Conservation (phyloP, 2,888 invertebrate species). For the Thymelicus lineola region DNA sequence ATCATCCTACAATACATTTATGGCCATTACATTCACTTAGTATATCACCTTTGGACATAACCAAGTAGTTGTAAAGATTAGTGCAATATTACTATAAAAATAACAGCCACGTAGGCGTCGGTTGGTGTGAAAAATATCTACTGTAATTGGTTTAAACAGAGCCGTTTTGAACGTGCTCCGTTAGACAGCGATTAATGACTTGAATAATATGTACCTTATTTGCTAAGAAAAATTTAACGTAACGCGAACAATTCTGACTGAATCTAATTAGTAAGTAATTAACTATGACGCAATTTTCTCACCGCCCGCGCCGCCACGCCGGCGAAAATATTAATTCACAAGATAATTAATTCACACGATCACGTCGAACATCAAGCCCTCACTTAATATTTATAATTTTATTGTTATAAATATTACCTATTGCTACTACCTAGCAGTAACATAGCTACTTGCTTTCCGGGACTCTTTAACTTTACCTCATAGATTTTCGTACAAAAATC, state of each 20-base stretch:
- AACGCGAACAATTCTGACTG: background rate
- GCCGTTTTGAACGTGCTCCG: background rate
- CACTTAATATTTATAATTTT: too few species aligned
- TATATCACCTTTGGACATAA: slow-evolving; percentile 18
- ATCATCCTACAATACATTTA: slow-evolving; percentile 11
- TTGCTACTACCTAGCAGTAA: too few species aligned
- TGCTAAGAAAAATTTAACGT: slow-evolving; percentile 4
- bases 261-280: slow-evolving; percentile 14
- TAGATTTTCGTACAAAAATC: too few species aligned
- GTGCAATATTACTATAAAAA: slow-evolving; percentile 22
- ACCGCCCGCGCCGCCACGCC: background rate
- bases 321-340: slow-evolving; percentile 3
- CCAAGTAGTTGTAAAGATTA: slow-evolving; percentile 28
- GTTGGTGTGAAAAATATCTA: background rate
- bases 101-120: slow-evolving; percentile 17
- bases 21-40: slow-evolving; percentile 2
- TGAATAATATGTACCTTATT: background rate
- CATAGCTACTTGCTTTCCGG: too few species aligned
- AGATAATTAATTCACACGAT: slow-evolving; percentile 2
- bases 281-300: slow-evolving; percentile 7
- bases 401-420: too few species aligned
- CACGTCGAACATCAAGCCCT: too few species aligned
- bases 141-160: background rate
- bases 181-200: background rate
- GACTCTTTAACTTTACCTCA: too few species aligned